These are phyloP conservation scores for Gymnobelideus leadbeateri DNA, from an alignment of 2,113 vertebrate species.

Conservation along the genomic window DNA sequence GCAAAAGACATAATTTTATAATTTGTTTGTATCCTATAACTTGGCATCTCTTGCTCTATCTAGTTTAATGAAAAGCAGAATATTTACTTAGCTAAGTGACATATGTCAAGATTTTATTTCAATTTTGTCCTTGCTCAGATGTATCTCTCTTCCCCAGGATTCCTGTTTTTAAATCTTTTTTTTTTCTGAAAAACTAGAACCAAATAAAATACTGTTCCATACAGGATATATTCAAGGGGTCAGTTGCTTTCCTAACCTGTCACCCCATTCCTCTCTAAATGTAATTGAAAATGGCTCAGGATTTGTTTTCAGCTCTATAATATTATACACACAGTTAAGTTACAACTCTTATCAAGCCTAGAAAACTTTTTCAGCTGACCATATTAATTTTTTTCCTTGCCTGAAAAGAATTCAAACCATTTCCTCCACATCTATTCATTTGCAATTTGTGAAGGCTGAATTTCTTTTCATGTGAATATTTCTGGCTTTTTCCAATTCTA, in stretches of 20 bases:
- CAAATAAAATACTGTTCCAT: conserved; percentile 44
- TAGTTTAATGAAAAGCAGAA: conserved; percentile 13
- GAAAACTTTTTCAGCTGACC: conserved; percentile 39
- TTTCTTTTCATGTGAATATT: conserved; percentile 76
- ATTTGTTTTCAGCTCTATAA: conserved; percentile 57
- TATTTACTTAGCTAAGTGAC: conserved; percentile 29
- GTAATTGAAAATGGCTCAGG: conserved; percentile 49
- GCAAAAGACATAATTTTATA: background rate
- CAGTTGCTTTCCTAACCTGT: conserved; percentile 47
- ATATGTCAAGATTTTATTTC: conserved; percentile 30
- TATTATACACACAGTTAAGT: conserved; percentile 68
- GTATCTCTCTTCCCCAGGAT: background rate
- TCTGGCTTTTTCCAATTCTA: conserved; percentile 72
- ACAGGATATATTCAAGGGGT: conserved; percentile 40
- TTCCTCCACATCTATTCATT: conserved; percentile 68
- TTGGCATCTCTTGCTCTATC: background rate
- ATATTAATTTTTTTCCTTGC: conserved; percentile 71
- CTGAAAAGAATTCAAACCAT: conserved; percentile 62
- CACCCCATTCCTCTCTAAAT: conserved; percentile 44
- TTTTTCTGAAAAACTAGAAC: conserved; percentile 5
- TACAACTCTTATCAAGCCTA: conserved; percentile 69
- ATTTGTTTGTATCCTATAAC: background rate
- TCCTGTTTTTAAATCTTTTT: conserved; percentile 21
- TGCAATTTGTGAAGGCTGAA: conserved; percentile 78
- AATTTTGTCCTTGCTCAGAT: conserved; percentile 19